Percentiles rank a stretch among this genome's conserved stretches.
Evolutionary conservation across 35 echinoderm and acorn worm species (phyloP).

Genomic region (Apostichopus parvimensis): DNA sequence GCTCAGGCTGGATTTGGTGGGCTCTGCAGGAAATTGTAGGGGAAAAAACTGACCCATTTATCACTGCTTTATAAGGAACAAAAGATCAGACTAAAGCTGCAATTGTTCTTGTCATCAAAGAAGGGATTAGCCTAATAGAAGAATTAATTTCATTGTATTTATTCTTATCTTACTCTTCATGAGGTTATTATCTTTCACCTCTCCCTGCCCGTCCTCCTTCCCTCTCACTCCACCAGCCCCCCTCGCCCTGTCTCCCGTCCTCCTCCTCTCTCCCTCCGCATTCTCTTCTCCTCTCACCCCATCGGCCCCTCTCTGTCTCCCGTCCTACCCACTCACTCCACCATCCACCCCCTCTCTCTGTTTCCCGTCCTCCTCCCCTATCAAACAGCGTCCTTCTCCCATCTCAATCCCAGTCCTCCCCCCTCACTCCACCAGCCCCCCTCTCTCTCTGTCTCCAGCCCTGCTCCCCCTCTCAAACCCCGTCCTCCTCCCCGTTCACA

Average conservation of each 20-base stretch:
- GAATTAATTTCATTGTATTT: too few species aligned
- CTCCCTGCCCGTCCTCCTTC: neutral
- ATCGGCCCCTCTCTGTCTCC: neutral
- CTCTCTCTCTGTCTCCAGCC: neutral
- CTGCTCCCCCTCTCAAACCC: neutral
- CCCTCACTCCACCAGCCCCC: neutral
- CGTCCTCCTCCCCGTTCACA: neutral
- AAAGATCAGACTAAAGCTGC: too few species aligned
- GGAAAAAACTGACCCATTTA: too few species aligned
- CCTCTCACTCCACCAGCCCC: neutral
- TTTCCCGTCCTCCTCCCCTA: neutral
- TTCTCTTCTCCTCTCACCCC: neutral
- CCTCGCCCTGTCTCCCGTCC: neutral
- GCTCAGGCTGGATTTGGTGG: too few species aligned
- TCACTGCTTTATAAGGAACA: too few species aligned
- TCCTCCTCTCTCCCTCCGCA: neutral
- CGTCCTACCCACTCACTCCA: neutral
- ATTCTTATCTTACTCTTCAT: neutral
- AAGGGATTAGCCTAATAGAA: too few species aligned
- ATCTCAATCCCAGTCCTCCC: neutral
- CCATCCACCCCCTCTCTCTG: neutral
- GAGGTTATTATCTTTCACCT: neutral
- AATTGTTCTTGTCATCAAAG: too few species aligned
- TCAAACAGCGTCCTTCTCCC: neutral
- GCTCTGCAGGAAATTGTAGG: too few species aligned